Base-by-base conservation (phyloP, 2,113 vertebrate species). In the Dasyurus viverrinus region DNA sequence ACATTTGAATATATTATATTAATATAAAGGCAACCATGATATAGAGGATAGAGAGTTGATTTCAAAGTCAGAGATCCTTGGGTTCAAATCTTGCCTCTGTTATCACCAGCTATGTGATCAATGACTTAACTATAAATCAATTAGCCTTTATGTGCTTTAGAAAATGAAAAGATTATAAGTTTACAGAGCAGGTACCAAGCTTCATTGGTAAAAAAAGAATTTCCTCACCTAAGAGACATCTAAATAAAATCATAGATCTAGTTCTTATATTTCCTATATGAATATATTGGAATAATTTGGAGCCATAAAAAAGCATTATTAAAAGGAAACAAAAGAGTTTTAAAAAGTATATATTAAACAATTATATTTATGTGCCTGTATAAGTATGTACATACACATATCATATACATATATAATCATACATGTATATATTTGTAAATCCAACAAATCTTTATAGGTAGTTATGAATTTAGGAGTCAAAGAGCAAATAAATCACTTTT, bases 381-480 rank as follows among this genome's bases (percentile, higher is more conserved):
- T 52, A 11, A 10, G 48, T 23, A 6, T 50, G 0, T 0, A 48
- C 90, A 2, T 46, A 1, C n/a, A 12, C 19, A 54, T 0, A 14
- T 36, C 53, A 90, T 92, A 89, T 36, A 91, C 1, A 89, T 23
- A 52, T 52, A 10, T 14, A 68, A 68, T 12, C 8, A 30, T 60
- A 36, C 12, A 68, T 68, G 4, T 30, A 30, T 57, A 89, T 76
- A 46, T 25, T 84, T 47, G 0, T 50, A 53, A 22, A 24, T 68
- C 12, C 11, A 57, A 36, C 57, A 60, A 68, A 30, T 30, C 12
- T 68, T 30, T 68, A 36, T 68, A 68, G 10, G 12, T 36, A 68
- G 57, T 36, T 68, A 19, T 68, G 57, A 68, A 68, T 68, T 68
- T 68, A 68, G 27, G 30, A 89, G 0, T 30, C 23, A 96, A 36